These are phyloP conservation scores for Sclerurus mexicanus DNA, from an alignment of 2,113 vertebrate species.

Conservation along the genomic window DNA sequence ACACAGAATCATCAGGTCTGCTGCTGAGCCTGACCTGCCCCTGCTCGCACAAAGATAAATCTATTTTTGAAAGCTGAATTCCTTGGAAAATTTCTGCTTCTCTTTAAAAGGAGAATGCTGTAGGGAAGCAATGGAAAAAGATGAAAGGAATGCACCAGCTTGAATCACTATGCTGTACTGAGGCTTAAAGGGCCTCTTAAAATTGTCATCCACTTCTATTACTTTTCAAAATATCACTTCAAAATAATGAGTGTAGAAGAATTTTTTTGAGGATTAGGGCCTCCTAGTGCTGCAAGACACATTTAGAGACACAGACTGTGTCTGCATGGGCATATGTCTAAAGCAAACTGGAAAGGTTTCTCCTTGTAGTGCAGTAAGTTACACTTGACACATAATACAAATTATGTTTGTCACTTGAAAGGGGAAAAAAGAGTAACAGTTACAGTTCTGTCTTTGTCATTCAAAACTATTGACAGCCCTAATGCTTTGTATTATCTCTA, in stretches of 20 bases:
- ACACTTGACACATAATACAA: neutral
- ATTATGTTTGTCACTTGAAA: constrained; percentile 36
- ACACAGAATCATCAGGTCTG: neutral
- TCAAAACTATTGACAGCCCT: constrained; percentile 52
- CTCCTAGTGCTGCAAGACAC: neutral
- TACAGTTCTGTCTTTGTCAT: constrained; percentile 33
- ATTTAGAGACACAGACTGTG: neutral
- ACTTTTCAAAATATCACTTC: constrained; percentile 12
- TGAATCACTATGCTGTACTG: neutral
- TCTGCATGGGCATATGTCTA: neutral
- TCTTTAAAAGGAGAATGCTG: neutral
- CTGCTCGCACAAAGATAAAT: neutral
- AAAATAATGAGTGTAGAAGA: neutral
- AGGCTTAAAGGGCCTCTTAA: neutral
- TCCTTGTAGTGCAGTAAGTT: neutral
- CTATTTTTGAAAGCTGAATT: neutral
- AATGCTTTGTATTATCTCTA: constrained; percentile 48
- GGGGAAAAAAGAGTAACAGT: constrained; percentile 25
- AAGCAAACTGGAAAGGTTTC: neutral
- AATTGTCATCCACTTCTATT: neutral
- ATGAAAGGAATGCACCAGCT: neutral
- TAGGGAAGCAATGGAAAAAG: neutral
- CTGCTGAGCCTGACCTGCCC: neutral
- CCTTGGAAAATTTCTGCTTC: neutral
- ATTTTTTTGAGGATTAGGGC: neutral